A percentile compares a stretch with the other conserved stretches of the same genome.
phyloP scores from a whole-genome alignment of 2,797 vertebrate genomes.

The Pygocentrus nattereri region DNA sequence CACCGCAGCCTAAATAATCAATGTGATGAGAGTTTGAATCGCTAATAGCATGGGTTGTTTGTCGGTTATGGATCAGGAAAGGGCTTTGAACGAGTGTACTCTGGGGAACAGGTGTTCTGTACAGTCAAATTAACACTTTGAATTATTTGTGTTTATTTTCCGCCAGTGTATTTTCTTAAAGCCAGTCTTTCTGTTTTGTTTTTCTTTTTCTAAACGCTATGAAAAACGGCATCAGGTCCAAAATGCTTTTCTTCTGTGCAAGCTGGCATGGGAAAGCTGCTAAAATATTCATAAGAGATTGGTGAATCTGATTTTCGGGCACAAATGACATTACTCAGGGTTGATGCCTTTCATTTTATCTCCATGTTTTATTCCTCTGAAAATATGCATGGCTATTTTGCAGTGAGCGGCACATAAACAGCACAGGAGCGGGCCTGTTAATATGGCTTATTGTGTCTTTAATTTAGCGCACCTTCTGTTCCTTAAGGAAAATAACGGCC shows the following conservation, averaged over 20 bases:
- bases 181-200: not conserved
- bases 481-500: slow-evolving; percentile 3
- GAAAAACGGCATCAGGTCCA: slow-evolving; percentile 1
- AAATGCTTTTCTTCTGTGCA: slow-evolving; percentile 1
- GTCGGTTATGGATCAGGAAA: slow-evolving; percentile 22
- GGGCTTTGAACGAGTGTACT: slow-evolving; percentile 14
- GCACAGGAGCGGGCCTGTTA: not conserved
- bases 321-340: slow-evolving; percentile 31
- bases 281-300: slow-evolving; percentile 43
- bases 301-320: slow-evolving; percentile 43
- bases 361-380: slow-evolving; percentile 20
- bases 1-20: slow-evolving; percentile 21
- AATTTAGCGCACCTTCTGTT: slow-evolving; percentile 5
- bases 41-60: slow-evolving; percentile 27
- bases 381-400: slow-evolving; percentile 12
- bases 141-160: slow-evolving; percentile 20
- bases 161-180: slow-evolving; percentile 22
- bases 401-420: not conserved
- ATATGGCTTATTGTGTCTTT: slow-evolving; percentile 1
- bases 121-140: slow-evolving; percentile 21
- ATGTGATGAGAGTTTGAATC: slow-evolving; percentile 33
- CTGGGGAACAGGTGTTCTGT: slow-evolving; percentile 25
- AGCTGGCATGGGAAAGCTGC: slow-evolving; percentile 23
- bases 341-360: not conserved
- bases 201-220: not conserved